These are phyloP conservation scores for Nomada goodeniana DNA, from an alignment of 2,888 invertebrate species.

Conservation along the genomic window DNA sequence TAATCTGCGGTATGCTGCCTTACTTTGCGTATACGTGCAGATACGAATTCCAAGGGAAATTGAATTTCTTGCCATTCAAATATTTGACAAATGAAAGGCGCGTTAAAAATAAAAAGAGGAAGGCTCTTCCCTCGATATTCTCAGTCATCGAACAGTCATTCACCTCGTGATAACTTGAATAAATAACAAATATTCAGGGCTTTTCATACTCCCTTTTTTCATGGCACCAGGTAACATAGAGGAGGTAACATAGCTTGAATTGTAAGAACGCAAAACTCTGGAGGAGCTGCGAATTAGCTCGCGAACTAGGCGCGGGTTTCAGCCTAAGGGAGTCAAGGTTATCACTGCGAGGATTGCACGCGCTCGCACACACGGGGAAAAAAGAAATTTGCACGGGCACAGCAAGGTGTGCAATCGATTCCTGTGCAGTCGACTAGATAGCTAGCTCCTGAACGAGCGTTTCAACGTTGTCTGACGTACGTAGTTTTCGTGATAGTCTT, in stretches of 20 bases:
- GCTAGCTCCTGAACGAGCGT: too few relatives aligned
- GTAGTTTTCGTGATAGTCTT: too few relatives aligned
- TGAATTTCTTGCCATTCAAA: background rate
- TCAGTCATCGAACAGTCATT: too few relatives aligned
- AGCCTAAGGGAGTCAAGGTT: constrained; percentile 45
- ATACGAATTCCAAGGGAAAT: background rate
- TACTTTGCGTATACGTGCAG: background rate
- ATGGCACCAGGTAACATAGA: too few relatives aligned
- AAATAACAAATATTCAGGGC: too few relatives aligned
- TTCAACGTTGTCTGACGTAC: too few relatives aligned
- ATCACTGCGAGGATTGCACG: constrained; percentile 10
- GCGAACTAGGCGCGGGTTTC: constrained; percentile 24
- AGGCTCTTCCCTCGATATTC: too few relatives aligned
- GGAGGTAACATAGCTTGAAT: constrained; percentile 14
- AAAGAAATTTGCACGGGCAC: constrained; percentile 31
- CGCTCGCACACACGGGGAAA: constrained; percentile 8
- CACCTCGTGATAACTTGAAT: too few relatives aligned
- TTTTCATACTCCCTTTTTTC: background rate
- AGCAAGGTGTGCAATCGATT: constrained; percentile 51
- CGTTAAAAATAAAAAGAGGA: too few relatives aligned
- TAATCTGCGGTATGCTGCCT: background rate
- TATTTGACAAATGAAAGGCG: background rate
- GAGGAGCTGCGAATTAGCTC: constrained; percentile 26
- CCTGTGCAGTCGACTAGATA: constrained; percentile 28
- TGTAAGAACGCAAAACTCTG: constrained; percentile 16